phyloP scores from a whole-genome alignment of 2,888 invertebrate species.

The Liopterus haemorrhoidalis region DNA sequence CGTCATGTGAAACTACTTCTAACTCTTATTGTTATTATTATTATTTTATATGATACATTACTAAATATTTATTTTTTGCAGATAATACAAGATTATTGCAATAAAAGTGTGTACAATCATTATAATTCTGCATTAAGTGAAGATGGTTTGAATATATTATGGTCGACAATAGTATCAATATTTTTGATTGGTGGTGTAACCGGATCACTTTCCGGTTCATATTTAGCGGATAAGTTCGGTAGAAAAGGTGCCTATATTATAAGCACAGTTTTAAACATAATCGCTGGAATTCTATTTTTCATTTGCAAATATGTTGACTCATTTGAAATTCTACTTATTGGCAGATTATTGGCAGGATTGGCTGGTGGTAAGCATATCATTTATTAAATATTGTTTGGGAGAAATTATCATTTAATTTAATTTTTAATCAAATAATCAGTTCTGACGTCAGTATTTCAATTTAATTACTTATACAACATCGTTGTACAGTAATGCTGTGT shows the following conservation, averaged over 20 bases:
- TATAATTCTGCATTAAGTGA: slow-evolving; percentile 52
- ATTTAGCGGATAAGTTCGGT: slow-evolving; percentile 70
- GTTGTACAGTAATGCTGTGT: no score
- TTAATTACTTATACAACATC: no score
- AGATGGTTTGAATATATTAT: slow-evolving; percentile 59
- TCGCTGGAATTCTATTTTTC: slow-evolving; percentile 66
- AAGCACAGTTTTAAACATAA: slow-evolving; percentile 61
- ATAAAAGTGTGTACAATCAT: slow-evolving; percentile 57
- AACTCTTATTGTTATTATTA: no score
- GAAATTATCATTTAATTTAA: background rate
- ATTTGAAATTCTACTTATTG: slow-evolving; percentile 72
- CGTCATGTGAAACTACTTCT: no score
- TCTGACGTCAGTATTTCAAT: background rate
- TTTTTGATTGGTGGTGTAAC: slow-evolving; percentile 85
- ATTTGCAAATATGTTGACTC: slow-evolving; percentile 61
- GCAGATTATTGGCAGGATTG: slow-evolving; percentile 71
- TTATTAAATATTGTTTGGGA: background rate
- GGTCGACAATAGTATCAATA: slow-evolving; percentile 79
- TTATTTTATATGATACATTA: no score
- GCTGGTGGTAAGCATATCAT: slow-evolving; percentile 54
- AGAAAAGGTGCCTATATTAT: slow-evolving; percentile 68
- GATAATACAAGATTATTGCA: slow-evolving; percentile 69
- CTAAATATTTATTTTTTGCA: no score
- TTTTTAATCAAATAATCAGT: background rate
- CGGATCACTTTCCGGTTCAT: slow-evolving; percentile 78